Evolutionary conservation across 2,797 vertebrate species (phyloP).

Genomic region (Coreius guichenoti): DNA sequence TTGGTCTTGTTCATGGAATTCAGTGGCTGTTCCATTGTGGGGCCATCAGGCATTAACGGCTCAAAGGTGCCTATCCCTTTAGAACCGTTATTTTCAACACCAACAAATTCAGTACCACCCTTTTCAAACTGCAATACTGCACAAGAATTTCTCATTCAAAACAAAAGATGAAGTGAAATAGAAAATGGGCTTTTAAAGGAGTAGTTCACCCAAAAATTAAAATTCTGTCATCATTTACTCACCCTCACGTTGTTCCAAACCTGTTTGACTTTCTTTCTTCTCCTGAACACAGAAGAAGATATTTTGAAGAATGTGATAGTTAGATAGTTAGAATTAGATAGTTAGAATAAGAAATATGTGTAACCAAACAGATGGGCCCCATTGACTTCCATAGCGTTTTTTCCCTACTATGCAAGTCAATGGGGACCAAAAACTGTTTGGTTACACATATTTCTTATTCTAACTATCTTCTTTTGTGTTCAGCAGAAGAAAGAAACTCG

Average conservation of each 20-base stretch:
- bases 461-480: background rate
- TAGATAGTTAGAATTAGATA: too few species aligned
- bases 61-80: slow-evolving; percentile 21
- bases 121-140: background rate
- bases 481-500: background rate
- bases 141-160: background rate
- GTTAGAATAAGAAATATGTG: too few species aligned
- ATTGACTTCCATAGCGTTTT: too few species aligned
- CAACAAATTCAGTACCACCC: background rate
- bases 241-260: background rate
- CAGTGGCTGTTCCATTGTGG: slow-evolving; percentile 57
- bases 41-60: slow-evolving; percentile 61
- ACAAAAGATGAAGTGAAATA: background rate
- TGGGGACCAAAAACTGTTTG: too few species aligned
- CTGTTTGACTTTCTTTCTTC: background rate
- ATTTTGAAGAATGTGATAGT: background rate
- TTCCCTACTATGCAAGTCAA: too few species aligned
- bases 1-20: slow-evolving; percentile 82
- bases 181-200: background rate
- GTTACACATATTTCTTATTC: background rate
- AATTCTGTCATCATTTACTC: background rate
- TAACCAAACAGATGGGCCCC: too few species aligned
- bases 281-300: background rate
- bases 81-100: slow-evolving; percentile 39
- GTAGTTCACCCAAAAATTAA: background rate